Base-by-base conservation (phyloP, 2,888 invertebrate genomes). In the Lamellibrachia columna region DNA sequence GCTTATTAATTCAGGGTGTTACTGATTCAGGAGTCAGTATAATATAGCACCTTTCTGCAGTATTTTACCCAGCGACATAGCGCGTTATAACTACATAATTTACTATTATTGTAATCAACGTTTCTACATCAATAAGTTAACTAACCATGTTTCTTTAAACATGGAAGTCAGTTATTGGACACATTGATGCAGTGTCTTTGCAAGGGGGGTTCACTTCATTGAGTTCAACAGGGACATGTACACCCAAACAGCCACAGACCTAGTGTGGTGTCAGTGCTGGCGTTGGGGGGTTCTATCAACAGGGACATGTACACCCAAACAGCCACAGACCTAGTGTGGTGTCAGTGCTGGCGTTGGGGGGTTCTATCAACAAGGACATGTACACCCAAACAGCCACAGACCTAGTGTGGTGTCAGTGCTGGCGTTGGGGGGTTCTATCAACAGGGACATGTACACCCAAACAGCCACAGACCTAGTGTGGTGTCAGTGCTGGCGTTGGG, bases 401-500 rank as follows among this genome's bases (percentile, higher is more conserved):
- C 7, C 55, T 55, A 8, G 2, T 7, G 9, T 8, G 7, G 55
- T 55, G 55, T 8, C 55, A 55, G 7, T 55, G 55, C 55, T 9
- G 9, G 55, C 55, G 2, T 7, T 55, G 7, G 55, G 7, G 55
- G 9, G 55, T 55, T 90, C 15, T 22, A 53, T 15, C 40, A 3
- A 22, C 28, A 9, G 40, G 40, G 40, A 60, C 22, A 28, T 9
- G 55, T 28, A 91, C 94, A 91, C 94, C 40, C 40, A 40, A 40
- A 40, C 40, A 40, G 40, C 40, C 40, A 40, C 40, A 40, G 40
- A 95, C 95, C 95, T 60, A 95, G 94, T 28, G 95, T 95, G n/a
- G 95, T 95, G 11, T 95, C 95, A 8, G 95, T 95, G 52, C 96
- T 95, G 58, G 96, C 95, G n/a, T 95, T 93, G 22, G 96, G 95